Conservation (phyloP, 2,888 invertebrate species). For the Phortica okadai region DNA sequence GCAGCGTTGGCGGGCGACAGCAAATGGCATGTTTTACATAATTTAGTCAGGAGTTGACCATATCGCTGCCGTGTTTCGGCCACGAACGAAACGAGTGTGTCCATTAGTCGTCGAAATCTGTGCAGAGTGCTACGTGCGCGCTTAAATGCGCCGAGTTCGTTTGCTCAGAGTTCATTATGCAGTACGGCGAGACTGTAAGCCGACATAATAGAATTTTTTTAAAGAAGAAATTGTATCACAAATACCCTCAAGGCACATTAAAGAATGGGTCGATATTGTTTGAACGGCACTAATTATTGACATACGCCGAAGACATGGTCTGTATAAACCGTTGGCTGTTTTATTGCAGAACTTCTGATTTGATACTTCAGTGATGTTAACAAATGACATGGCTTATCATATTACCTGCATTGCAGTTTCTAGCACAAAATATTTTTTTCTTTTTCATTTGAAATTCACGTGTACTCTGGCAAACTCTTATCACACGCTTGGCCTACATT, state of each 20-base stretch:
- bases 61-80: background rate
- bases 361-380: background rate
- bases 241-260: too few species aligned
- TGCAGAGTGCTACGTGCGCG: constrained; percentile 8
- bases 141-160: constrained; percentile 7
- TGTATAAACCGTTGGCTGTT: too few species aligned
- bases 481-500: constrained; percentile 10
- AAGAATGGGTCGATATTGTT: too few species aligned
- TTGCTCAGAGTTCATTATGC: background rate
- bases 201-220: too few species aligned
- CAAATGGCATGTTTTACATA: background rate
- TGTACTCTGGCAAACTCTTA: background rate
- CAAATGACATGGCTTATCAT: background rate
- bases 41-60: constrained; percentile 4
- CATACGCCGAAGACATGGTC: too few species aligned
- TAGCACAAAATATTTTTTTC: background rate
- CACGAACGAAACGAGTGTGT: background rate
- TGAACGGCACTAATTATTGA: too few species aligned
- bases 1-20: background rate
- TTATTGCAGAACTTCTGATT: too few species aligned
- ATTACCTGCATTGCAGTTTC: background rate
- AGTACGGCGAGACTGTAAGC: background rate
- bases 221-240: too few species aligned
- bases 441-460: too few species aligned
- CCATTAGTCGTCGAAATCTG: constrained; percentile 14